Percentiles rank a stretch among this genome's conserved stretches.
These are phyloP conservation scores for Notothenia rossii DNA, from an alignment of 2,113 vertebrate species.

Conservation along the genomic window DNA sequence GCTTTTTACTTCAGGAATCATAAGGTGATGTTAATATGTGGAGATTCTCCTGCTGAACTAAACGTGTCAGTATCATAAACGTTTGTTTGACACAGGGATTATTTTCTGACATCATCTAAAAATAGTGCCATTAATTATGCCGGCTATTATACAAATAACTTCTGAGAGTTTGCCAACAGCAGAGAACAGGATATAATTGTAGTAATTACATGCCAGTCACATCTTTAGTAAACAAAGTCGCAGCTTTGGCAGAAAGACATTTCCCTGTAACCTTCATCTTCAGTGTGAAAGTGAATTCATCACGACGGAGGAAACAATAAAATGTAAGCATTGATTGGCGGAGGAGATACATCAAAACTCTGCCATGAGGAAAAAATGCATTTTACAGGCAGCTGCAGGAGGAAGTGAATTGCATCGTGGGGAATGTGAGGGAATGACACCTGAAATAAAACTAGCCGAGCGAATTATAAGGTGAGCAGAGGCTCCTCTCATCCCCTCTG, in stretches of 20 bases:
- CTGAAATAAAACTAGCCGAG: slow-evolving; percentile 70
- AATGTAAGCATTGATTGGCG: slow-evolving; percentile 63
- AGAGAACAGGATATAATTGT: not conserved
- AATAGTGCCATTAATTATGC: no score
- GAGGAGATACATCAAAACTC: slow-evolving; percentile 54
- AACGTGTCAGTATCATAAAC: no score
- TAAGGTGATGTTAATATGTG: no score
- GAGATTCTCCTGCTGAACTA: no score
- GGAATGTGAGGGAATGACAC: slow-evolving; percentile 29
- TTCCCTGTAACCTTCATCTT: not conserved
- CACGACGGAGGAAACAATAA: slow-evolving; percentile 52
- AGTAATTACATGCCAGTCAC: slow-evolving; percentile 4
- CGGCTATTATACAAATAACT: no score
- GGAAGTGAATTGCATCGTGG: slow-evolving; percentile 10
- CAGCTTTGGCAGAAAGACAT: slow-evolving; percentile 13
- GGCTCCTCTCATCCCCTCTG: slow-evolving; percentile 19
- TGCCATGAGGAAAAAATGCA: slow-evolving; percentile 48
- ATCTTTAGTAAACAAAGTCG: not conserved
- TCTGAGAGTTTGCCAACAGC: not conserved
- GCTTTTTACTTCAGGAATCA: no score
- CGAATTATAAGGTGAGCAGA: slow-evolving; percentile 62
- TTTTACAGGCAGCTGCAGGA: slow-evolving; percentile 10
- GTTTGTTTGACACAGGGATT: no score
- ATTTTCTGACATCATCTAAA: no score
- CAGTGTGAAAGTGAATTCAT: slow-evolving; percentile 35